These are phyloP conservation scores for Theropithecus gelada DNA, from an alignment of 2,113 vertebrate genomes.

Conservation along the genomic window DNA sequence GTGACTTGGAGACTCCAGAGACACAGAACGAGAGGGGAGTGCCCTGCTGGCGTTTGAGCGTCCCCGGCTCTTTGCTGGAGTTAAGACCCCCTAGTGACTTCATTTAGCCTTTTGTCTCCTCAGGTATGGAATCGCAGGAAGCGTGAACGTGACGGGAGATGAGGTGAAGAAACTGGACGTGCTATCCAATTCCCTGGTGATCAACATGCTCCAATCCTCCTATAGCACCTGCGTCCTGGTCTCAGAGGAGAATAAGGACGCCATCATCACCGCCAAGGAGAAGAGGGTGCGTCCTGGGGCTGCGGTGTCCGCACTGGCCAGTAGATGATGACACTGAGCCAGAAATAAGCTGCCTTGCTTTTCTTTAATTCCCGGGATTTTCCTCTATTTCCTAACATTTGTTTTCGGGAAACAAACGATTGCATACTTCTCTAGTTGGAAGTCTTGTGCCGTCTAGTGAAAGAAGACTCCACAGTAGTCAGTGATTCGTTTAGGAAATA, in stretches of 20 bases:
- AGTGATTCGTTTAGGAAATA: neutral
- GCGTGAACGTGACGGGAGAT: slow-evolving; percentile 95
- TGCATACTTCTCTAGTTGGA: neutral
- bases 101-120: neutral
- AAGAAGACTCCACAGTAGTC: neutral
- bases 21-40: neutral
- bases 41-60: neutral
- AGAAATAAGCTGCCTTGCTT: neutral
- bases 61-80: neutral
- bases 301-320: neutral
- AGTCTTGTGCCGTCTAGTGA: neutral
- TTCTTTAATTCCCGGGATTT: neutral
- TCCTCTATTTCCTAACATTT: neutral
- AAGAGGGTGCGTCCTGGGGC: slow-evolving; percentile 85
- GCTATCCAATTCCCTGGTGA: slow-evolving; percentile 93
- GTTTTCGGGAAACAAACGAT: neutral
- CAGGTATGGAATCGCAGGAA: slow-evolving; percentile 94
- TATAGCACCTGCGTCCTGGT: slow-evolving; percentile 94
- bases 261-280: slow-evolving; percentile 89
- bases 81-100: neutral
- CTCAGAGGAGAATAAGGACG: slow-evolving; percentile 94
- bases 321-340: slow-evolving; percentile 64
- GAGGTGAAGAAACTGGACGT: slow-evolving; percentile 98
- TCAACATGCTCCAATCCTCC: slow-evolving; percentile 96
- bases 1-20: neutral